Evolutionary conservation across 2,888 invertebrate species (phyloP), one percentile per base, ranked within the genome.

Genomic region (Agapostemon virescens): DNA sequence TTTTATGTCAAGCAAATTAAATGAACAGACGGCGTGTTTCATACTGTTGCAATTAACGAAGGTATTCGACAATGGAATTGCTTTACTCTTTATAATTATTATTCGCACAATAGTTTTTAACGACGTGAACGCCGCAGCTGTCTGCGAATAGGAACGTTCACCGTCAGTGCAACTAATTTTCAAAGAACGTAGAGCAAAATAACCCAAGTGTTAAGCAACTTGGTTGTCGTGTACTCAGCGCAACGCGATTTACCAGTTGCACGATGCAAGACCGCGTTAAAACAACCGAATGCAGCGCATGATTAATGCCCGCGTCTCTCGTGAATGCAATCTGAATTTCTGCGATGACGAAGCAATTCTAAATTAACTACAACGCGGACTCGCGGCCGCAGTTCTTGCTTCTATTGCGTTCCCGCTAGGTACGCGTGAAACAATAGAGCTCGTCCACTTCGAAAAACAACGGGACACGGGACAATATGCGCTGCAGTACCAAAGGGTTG

Each of bases 251-350:
- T 55, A 61, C 61, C 20, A 20, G 30, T 61, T 11, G 9, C 33
- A 9, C 23, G 23, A 26, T 15, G 6, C 42, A 40, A 15, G 23
- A 64, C 63, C n/a, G 9, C 67, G 58, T 36, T 40, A 61, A 72
- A 72, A 67, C 67, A 40, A 58, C n/a, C 74, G 26, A 73, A 58
- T 77, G n/a, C 13, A 17, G 70, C 33, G 77, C 38, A 77, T 70
- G 77, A 79, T 79, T 67, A 77, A 77, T 77, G 78, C 76, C 45
- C 69, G 26, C 64, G 45, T 45, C n/a, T 67, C 30, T 23, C 38
- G 58, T 66, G 66, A 70, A 79, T 76, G 71, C 67, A 77, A 79
- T 78, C 45, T 58, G 69, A 78, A 66, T 45, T 66, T 69, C 45
- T 23, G 2, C 55, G 76, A 76, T 76, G 76, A 76, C 30, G 69